phyloP scores from a whole-genome alignment of 1,140 invertebrate genomes.

The Zaprionus inermis region DNA sequence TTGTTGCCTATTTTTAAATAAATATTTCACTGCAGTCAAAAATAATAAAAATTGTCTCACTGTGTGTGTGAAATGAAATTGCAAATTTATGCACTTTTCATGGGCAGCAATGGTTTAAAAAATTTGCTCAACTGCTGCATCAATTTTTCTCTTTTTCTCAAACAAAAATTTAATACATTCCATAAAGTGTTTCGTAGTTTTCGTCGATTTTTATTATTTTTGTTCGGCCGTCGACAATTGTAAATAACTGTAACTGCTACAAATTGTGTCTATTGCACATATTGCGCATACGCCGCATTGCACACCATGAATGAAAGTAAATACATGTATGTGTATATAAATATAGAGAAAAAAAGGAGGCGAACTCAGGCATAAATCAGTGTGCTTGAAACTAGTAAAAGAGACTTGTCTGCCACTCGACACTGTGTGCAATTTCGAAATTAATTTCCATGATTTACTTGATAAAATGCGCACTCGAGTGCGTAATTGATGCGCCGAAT shows the following conservation, averaged over 20 bases:
- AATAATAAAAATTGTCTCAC: constrained; percentile 18
- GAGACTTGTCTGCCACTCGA: constrained; percentile 2
- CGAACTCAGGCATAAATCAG: constrained; percentile 33
- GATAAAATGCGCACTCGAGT: constrained; percentile 47
- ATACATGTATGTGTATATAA: constrained; percentile 26
- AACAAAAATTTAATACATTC: constrained; percentile 69
- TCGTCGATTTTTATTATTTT: constrained; percentile 46
- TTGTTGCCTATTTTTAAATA: constrained; percentile 65
- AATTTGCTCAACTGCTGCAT: constrained; percentile 44
- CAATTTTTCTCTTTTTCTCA: constrained; percentile 25
- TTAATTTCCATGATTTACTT: constrained; percentile 67
- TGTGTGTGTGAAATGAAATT: constrained; percentile 36
- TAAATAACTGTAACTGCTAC: constrained; percentile 54
- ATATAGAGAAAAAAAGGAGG: not conserved
- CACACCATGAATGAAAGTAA: constrained; percentile 60
- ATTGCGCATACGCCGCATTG: constrained; percentile 70
- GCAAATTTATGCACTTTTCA: constrained; percentile 78
- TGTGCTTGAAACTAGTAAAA: constrained; percentile 15
- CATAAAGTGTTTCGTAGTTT: constrained; percentile 61
- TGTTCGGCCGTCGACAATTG: constrained; percentile 22
- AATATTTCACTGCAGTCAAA: constrained; percentile 33
- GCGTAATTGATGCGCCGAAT: constrained; percentile 40
- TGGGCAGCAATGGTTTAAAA: constrained; percentile 54
- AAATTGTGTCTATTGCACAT: constrained; percentile 67
- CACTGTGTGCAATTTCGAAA: constrained; percentile 42